Base-by-base conservation (phyloP, 2,888 invertebrate species). In the Rhimphoctona megacephalus region DNA sequence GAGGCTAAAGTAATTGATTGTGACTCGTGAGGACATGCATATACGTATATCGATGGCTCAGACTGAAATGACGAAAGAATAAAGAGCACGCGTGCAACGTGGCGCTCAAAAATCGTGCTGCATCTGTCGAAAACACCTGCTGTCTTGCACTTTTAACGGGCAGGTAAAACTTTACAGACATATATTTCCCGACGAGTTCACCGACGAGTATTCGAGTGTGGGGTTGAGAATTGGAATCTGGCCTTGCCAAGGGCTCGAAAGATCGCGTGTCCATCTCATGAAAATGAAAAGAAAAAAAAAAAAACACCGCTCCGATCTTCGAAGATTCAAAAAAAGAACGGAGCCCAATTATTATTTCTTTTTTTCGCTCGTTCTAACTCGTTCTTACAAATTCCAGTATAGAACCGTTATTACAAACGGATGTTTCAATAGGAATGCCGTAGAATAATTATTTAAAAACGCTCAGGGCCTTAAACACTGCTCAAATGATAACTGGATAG, bases 101-200 rank as follows among this genome's bases (percentile, higher is more conserved):
- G 73, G 74, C 78, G 78, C 72, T 69, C 49, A 57, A 81, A 84
- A 78, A 84, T 70, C 69, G 46, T 78, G 74, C 74, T 79, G 81
- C 86, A 84, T 86, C 86, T 86, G 86, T 86, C 84, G 86, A 79
- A 82, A 79, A 57, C 86, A 86, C 86, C 86, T 86, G 86, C 84
- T 79, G 85, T 69, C 73, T 74, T 83, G 57, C 52, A 69, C 66
- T 82, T 79, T 73, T 43, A 66, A 73, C 64, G 7, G 49, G 66
- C 49, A 70, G 69, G 73, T 66, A 72, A 57, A 79, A 64, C 54
- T 49, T 52, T 14, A 54, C 49, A 43, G 25, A 43, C 30, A 70
- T 46, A 22, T 46, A 43, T 67, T 67, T 69, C 57, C 73, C 61
- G 25, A 25, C 46, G 57, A 81, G 52, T 79, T 86, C 78, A 36